Base-by-base conservation (phyloP, 2,113 vertebrate genomes). In the Ifrita kowaldi region DNA sequence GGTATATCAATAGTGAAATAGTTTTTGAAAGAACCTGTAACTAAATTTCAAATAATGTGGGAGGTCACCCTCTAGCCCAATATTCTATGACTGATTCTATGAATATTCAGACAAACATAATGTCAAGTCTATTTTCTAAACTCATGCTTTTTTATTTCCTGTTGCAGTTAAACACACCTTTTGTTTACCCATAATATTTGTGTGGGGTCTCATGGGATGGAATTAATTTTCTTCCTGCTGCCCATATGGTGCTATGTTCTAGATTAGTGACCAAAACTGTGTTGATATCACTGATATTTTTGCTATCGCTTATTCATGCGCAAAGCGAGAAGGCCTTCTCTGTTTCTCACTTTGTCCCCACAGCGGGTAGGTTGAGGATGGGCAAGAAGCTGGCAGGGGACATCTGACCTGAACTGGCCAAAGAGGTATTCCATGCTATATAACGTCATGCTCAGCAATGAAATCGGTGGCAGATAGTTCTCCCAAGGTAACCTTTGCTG, bases 241-340 rank as follows among this genome's bases (percentile, higher is more conserved):
- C 23, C 18, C 7, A 4, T 42, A 21, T 13, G 15, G 15, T 47
- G 17, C 22, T 42, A 0, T 18, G 2, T 8, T 79, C 84, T 39
- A 13, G 24, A 44, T 21, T 20, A 59, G 33, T 52, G 35, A 69
- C 37, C 13, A 59, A 33, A 89, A 16, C 5, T 33, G 10, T 35
- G 24, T 26, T 52, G 13, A 17, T 68, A 52, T 18, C 26, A 41
- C 17, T 0, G 0, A 8, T 50, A 22, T 4, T 64, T 73, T 63
- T 59, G 23, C 49, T 80, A 7, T 65, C 1, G 0, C 22, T 65
- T 69, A 50, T 49, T 53, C 32, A 22, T 5, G 8, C 1, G 2
- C 18, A 33, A 17, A 44, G 13, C 0, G 0, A 60, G 27, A 57
- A 67, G 12, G 16, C 10, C 6, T 30, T 19, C 7, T 53, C 41